Conservation (phyloP, 2,113 vertebrate species). For the Athene noctua region DNA sequence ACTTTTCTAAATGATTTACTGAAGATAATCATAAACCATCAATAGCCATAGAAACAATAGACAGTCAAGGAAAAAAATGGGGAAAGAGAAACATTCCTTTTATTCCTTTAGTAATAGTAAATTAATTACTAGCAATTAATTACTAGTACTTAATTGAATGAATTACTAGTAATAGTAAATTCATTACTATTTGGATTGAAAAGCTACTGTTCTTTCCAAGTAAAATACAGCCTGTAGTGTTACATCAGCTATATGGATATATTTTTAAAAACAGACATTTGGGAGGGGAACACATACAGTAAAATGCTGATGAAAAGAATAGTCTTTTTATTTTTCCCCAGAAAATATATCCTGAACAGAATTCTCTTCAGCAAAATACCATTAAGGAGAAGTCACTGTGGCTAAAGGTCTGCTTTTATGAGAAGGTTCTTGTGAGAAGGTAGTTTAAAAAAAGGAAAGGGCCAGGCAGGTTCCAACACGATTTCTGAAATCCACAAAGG, state of each 20-base stretch:
- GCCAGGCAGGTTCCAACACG: neutral
- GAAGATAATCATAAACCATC: conserved; percentile 3
- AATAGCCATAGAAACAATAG: neutral
- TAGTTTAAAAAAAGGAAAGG: neutral
- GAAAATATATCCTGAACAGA: conserved; percentile 13
- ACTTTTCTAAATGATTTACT: conserved; percentile 14
- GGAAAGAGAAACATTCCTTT: neutral
- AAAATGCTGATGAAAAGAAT: neutral
- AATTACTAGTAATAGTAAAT: neutral
- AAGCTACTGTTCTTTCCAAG: neutral
- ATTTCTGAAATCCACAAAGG: neutral
- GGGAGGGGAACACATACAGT: neutral
- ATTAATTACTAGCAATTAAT: neutral
- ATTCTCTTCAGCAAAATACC: conserved; percentile 23
- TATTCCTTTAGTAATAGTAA: neutral
- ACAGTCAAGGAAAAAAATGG: neutral
- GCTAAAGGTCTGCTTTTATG: conserved; percentile 2
- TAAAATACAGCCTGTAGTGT: neutral
- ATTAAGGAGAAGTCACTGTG: neutral
- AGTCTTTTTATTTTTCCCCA: neutral
- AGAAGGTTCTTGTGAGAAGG: neutral
- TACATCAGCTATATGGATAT: neutral
- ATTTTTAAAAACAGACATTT: neutral
- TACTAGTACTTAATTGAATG: neutral
- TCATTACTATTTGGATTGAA: neutral